Conservation (phyloP, 2,113 vertebrate species). For the Spea multiplicata region DNA sequence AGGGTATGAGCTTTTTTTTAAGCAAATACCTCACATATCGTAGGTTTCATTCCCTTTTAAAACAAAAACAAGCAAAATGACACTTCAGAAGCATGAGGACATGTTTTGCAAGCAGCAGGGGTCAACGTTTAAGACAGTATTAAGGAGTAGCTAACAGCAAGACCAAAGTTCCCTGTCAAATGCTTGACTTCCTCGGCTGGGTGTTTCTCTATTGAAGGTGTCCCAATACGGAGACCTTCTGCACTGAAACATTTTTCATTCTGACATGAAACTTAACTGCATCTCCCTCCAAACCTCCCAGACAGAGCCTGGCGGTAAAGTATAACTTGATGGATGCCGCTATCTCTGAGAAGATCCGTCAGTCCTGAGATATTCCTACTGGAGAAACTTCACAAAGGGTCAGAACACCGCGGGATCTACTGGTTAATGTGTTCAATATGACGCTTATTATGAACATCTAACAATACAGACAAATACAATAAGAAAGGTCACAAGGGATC, state of each 20-base stretch:
- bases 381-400: constrained; percentile 15
- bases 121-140: constrained; percentile 74
- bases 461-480: too few species aligned
- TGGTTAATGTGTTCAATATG: constrained; percentile 12
- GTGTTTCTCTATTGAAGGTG: constrained; percentile 66
- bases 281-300: constrained; percentile 5
- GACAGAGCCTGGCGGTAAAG: constrained; percentile 18
- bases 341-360: constrained; percentile 8
- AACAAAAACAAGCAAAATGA: constrained; percentile 63
- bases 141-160: constrained; percentile 77
- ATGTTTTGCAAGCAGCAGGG: constrained; percentile 73
- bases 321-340: constrained; percentile 11
- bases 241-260: constrained; percentile 79
- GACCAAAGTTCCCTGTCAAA: constrained; percentile 78
- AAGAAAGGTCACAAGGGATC: too few species aligned
- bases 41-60: constrained; percentile 52
- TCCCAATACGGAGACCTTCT: constrained; percentile 73
- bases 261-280: constrained; percentile 71
- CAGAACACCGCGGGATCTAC: constrained; percentile 2
- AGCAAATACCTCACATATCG: constrained; percentile 64
- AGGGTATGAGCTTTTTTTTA: constrained; percentile 40
- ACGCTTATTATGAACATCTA: not conserved
- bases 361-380: not conserved
- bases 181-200: constrained; percentile 66
- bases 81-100: constrained; percentile 54